Conservation (phyloP, 2,113 vertebrate species). For the Epinephelus cyanopodus region DNA sequence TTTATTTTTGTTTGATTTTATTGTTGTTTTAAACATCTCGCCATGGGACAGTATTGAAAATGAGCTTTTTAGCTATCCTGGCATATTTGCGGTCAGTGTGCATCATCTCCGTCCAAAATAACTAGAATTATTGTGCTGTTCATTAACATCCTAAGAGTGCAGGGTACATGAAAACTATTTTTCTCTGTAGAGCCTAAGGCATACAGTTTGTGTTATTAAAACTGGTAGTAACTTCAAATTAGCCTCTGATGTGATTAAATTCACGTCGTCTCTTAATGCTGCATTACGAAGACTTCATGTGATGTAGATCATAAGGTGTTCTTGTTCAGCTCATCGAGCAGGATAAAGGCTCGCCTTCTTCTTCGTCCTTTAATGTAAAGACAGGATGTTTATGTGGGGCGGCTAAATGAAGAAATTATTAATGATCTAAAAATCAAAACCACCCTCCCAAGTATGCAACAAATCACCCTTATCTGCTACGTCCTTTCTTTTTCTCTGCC, state of each 20-base stretch:
- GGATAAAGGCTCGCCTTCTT: neutral
- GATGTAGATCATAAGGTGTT: neutral
- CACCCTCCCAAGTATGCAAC: conserved; percentile 47
- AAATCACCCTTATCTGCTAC: conserved; percentile 66
- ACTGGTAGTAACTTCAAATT: neutral
- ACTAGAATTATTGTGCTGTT: neutral
- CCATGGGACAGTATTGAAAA: neutral
- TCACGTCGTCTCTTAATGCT: neutral
- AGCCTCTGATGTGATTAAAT: neutral
- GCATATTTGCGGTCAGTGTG: neutral
- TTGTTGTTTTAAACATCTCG: conserved; percentile 6
- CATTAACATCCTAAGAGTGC: neutral
- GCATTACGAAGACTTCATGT: neutral
- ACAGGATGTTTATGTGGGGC: conserved; percentile 38
- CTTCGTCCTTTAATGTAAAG: neutral
- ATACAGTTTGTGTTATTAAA: neutral
- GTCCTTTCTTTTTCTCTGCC: conserved; percentile 29
- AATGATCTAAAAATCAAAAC: conserved; percentile 56
- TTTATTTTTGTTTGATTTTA: neutral
- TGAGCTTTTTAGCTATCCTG: neutral
- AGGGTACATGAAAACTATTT: neutral
- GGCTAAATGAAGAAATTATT: conserved; percentile 41
- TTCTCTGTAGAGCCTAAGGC: neutral
- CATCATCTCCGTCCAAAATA: neutral
- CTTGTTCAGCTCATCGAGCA: conserved; percentile 4